phyloP scores from a whole-genome alignment of 2,888 invertebrate species.

The Diogma glabrata region DNA sequence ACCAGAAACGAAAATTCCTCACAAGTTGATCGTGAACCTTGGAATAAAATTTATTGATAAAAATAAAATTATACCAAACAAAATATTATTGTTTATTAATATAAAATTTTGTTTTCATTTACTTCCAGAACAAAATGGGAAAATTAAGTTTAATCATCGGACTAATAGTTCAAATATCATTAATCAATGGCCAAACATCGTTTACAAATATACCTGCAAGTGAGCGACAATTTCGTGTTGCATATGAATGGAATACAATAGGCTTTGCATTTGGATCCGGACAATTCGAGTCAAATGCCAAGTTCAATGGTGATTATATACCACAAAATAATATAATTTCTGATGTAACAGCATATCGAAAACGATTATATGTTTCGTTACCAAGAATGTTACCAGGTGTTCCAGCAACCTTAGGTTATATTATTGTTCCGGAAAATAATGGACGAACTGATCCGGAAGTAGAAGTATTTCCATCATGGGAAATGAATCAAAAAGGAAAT shows the following conservation, averaged over 20 bases:
- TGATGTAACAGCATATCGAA: slow-evolving; percentile 54
- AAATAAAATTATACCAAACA: no score
- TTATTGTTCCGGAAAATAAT: slow-evolving; percentile 36
- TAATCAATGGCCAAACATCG: not conserved
- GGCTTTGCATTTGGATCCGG: slow-evolving; percentile 56
- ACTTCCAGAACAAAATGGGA: not conserved
- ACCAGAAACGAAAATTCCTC: no score
- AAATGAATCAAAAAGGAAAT: slow-evolving; percentile 51
- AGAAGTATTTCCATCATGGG: slow-evolving; percentile 61
- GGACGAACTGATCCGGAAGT: slow-evolving; percentile 45
- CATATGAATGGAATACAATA: slow-evolving; percentile 60
- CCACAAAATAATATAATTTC: slow-evolving; percentile 56
- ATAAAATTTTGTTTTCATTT: no score
- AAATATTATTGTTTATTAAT: no score
- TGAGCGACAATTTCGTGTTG: slow-evolving; percentile 47
- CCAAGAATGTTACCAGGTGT: slow-evolving; percentile 60
- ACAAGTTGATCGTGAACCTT: no score
- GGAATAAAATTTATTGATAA: no score
- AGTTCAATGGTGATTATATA: slow-evolving; percentile 47
- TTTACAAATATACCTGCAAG: slow-evolving; percentile 17
- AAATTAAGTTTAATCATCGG: not conserved
- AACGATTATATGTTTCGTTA: slow-evolving; percentile 53
- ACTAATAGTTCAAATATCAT: not conserved
- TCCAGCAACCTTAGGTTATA: slow-evolving; percentile 54
- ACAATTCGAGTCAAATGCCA: slow-evolving; percentile 41